These are phyloP conservation scores for Plotosus lineatus DNA, from an alignment of 2,113 vertebrate genomes.

Conservation along the genomic window DNA sequence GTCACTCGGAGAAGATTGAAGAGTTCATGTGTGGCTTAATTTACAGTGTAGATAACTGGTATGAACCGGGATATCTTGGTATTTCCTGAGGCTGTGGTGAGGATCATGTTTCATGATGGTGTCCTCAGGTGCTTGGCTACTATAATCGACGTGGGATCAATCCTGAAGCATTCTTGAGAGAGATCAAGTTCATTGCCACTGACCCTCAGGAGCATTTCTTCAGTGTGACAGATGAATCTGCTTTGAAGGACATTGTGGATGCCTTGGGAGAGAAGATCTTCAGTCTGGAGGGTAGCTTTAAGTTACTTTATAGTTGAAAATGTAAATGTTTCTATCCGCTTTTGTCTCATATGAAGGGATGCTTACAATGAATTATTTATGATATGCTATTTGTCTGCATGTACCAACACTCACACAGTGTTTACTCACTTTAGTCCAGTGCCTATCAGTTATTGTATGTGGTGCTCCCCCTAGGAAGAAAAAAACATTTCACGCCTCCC, in stretches of 20 bases:
- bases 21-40: not conserved
- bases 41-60: not conserved
- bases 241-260: constrained; percentile 94
- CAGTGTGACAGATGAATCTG: constrained; percentile 90
- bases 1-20: not conserved
- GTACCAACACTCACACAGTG: not conserved
- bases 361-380: not conserved
- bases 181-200: constrained; percentile 94
- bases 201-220: constrained; percentile 95
- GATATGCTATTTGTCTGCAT: not conserved
- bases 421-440: too few species aligned
- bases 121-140: constrained; percentile 87
- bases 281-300: constrained; percentile 84
- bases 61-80: constrained; percentile 14
- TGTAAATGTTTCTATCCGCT: not conserved
- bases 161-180: constrained; percentile 87
- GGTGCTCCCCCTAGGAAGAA: too few species aligned
- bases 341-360: not conserved
- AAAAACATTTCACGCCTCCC: too few species aligned
- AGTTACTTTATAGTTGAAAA: not conserved
- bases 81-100: constrained; percentile 28
- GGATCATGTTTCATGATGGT: constrained; percentile 20
- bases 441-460: too few species aligned
- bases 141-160: constrained; percentile 95
- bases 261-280: constrained; percentile 93